phyloP scores from a whole-genome alignment of 2,888 invertebrate genomes.

The Drosophila subquinaria region DNA sequence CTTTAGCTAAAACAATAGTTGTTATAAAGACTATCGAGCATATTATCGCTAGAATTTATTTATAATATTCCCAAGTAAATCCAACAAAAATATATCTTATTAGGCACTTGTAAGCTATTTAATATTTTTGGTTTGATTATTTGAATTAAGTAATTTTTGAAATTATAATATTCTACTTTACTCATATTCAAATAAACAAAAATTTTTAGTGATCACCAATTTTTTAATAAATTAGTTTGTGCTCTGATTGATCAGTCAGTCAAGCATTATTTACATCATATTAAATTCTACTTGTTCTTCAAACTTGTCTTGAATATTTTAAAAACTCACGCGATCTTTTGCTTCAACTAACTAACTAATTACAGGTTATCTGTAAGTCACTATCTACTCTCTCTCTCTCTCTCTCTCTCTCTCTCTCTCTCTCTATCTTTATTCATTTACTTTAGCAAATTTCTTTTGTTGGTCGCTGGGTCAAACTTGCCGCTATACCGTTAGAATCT shows the following conservation, averaged over 20 bases:
- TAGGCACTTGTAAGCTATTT: too few relatives aligned
- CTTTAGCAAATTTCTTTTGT: slow-evolving; percentile 18
- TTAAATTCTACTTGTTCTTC: neutral
- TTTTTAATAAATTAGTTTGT: too few relatives aligned
- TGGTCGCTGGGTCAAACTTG: slow-evolving; percentile 53
- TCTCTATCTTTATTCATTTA: slow-evolving; percentile 5
- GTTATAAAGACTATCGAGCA: neutral
- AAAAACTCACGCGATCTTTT: neutral
- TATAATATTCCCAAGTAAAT: too few relatives aligned
- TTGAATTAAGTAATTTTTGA: too few relatives aligned
- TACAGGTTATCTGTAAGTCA: slow-evolving; percentile 18
- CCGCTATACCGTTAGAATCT: slow-evolving; percentile 46
- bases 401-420: neutral
- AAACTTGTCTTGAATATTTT: neutral
- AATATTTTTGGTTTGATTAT: too few relatives aligned
- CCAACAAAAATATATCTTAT: too few relatives aligned
- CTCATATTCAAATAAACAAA: too few relatives aligned
- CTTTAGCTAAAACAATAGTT: neutral
- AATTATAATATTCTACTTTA: too few relatives aligned
- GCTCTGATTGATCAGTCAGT: too few relatives aligned
- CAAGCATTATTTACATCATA: neutral
- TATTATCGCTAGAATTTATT: too few relatives aligned
- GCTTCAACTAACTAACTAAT: slow-evolving; percentile 1
- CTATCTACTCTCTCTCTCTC: neutral
- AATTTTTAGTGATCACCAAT: too few relatives aligned